Conservation (phyloP, 35 echinoderm and acorn worm genomes). For the Ophiothrix spiculata region DNA sequence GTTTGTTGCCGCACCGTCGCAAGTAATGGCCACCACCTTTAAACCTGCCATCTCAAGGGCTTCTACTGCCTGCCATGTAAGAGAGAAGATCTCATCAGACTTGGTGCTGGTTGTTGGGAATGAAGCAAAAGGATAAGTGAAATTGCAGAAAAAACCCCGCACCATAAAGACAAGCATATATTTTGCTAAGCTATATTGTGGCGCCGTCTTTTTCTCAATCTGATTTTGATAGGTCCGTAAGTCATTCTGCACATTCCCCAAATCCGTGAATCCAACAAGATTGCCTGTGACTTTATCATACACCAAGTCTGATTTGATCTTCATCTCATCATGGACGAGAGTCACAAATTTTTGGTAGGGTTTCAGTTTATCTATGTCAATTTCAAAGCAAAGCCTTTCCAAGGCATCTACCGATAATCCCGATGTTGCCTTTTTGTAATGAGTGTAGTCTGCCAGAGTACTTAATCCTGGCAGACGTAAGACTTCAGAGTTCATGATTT, state of each 20-base stretch:
- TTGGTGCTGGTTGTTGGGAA: background rate
- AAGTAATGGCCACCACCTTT: background rate
- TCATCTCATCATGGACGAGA: background rate
- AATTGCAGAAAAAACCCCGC: background rate
- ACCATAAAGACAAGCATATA: background rate
- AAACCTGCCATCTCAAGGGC: background rate
- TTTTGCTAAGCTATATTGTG: background rate
- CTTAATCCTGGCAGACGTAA: background rate
- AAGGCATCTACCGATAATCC: background rate
- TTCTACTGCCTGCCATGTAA: background rate
- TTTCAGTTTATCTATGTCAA: background rate
- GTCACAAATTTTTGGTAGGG: background rate
- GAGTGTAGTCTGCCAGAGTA: background rate
- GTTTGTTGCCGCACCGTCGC: background rate
- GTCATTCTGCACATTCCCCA: background rate
- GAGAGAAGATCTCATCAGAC: background rate
- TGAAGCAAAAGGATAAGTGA: background rate
- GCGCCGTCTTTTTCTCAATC: background rate
- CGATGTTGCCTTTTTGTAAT: background rate
- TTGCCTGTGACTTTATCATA: background rate
- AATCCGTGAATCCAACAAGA: background rate
- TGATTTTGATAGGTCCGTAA: background rate
- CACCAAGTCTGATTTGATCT: background rate
- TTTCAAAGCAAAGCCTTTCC: background rate
- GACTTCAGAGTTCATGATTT: background rate